Percentiles rank a stretch among this genome's conserved stretches.
Evolutionary conservation across 1,140 invertebrate species (phyloP).

Genomic region (Hestina assimilis): DNA sequence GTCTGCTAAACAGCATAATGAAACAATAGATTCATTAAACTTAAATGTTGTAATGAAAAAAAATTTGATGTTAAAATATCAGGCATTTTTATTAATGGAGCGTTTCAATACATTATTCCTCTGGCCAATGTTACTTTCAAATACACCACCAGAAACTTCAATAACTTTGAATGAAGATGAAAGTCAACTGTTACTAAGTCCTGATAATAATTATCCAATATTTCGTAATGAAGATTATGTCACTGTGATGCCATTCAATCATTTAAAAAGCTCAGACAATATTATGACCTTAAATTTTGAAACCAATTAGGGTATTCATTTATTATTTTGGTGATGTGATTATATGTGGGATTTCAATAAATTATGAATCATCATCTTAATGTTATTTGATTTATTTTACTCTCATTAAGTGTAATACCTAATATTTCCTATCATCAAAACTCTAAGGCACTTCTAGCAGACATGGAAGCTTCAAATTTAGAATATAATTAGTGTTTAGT

Average conservation of each 20-base stretch:
- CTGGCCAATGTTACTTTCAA: slow-evolving; percentile 63
- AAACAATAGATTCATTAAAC: slow-evolving; percentile 28
- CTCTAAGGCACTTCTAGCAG: too few species aligned
- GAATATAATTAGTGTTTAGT: too few species aligned
- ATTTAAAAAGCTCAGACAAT: too few species aligned
- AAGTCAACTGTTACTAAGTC: background rate
- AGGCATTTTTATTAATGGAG: slow-evolving; percentile 45
- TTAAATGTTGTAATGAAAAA: slow-evolving; percentile 34
- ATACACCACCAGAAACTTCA: slow-evolving; percentile 26
- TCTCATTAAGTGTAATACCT: too few species aligned
- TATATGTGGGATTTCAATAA: too few species aligned
- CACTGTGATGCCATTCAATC: background rate
- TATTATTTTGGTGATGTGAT: too few species aligned
- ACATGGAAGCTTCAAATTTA: too few species aligned
- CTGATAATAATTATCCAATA: background rate
- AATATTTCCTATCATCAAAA: too few species aligned
- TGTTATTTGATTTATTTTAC: too few species aligned
- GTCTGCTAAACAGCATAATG: slow-evolving; percentile 10
- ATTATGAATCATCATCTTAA: too few species aligned
- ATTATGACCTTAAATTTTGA: too few species aligned
- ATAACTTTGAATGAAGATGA: background rate
- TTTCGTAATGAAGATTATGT: slow-evolving; percentile 9
- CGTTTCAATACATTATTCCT: slow-evolving; percentile 58
- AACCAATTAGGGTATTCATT: too few species aligned
- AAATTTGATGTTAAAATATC: slow-evolving; percentile 43